Conservation (phyloP, 2,888 invertebrate species). For the Thereva unica region DNA sequence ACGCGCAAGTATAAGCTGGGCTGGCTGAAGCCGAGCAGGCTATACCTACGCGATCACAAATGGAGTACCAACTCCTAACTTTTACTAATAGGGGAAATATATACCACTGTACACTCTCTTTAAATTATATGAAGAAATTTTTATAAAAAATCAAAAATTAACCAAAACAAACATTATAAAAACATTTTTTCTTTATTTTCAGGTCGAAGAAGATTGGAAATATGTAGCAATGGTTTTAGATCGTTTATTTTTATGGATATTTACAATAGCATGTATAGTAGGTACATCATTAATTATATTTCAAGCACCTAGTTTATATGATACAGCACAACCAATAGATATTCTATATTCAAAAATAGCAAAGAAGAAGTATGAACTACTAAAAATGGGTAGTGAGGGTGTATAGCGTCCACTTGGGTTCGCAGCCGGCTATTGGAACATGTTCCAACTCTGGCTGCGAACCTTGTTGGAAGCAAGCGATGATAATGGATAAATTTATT, state of each 20-base stretch:
- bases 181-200: slow-evolving; percentile 44
- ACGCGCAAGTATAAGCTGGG: no score
- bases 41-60: no score
- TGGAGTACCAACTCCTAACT: no score
- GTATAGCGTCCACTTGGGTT: slow-evolving; percentile 60
- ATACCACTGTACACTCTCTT: no score
- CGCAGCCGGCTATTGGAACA: slow-evolving; percentile 68
- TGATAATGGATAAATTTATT: slow-evolving; percentile 54
- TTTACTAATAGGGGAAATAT: no score
- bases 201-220: slow-evolving; percentile 98
- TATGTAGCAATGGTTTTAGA: slow-evolving; percentile 95
- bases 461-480: slow-evolving; percentile 69
- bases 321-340: slow-evolving; percentile 86
- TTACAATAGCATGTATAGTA: slow-evolving; percentile 89
- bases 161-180: neutral
- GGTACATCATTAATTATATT: slow-evolving; percentile 88
- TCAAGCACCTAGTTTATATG: slow-evolving; percentile 89
- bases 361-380: slow-evolving; percentile 84
- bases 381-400: slow-evolving; percentile 77
- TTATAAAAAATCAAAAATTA: no score
- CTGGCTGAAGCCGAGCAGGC: no score
- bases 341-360: slow-evolving; percentile 89
- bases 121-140: no score
- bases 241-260: slow-evolving; percentile 93
- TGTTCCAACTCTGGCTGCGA: slow-evolving; percentile 70